These are phyloP conservation scores for Conomelus anceps DNA, from an alignment of 2,888 invertebrate species.

Conservation along the genomic window DNA sequence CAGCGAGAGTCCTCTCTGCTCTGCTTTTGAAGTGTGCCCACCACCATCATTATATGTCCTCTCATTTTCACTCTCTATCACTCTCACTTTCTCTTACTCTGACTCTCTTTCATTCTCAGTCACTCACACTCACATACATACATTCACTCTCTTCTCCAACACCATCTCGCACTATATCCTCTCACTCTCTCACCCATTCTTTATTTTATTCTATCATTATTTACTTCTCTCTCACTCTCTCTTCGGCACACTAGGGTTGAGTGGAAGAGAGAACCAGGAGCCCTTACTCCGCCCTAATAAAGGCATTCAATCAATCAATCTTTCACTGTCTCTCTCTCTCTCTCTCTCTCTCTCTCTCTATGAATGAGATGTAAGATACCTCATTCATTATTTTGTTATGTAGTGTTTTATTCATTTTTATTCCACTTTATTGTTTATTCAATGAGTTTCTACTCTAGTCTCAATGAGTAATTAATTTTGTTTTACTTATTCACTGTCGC, in stretches of 20 bases:
- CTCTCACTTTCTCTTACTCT: too few relatives aligned
- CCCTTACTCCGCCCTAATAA: too few relatives aligned
- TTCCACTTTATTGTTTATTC: too few relatives aligned
- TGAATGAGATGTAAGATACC: not conserved
- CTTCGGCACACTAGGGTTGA: not conserved
- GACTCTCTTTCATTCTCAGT: too few relatives aligned
- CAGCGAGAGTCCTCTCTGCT: not conserved
- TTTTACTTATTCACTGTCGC: too few relatives aligned
- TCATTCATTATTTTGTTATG: too few relatives aligned
- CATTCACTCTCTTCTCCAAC: not conserved
- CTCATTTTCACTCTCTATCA: too few relatives aligned
- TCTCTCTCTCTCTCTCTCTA: not conserved
- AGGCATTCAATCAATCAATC: too few relatives aligned
- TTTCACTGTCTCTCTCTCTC: not conserved
- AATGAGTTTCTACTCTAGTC: too few relatives aligned
- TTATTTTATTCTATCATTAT: not conserved
- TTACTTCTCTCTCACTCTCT: not conserved
- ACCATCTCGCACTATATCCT: not conserved
- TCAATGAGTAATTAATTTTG: too few relatives aligned
- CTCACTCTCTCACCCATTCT: not conserved
- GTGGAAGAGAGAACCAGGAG: too few relatives aligned
- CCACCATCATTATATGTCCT: not conserved
- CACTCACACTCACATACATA: not conserved
- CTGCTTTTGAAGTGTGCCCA: not conserved
- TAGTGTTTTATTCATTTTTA: too few relatives aligned